Evolutionary conservation across 1,140 invertebrate genomes (phyloP), one percentile per base, ranked within the genome.

Genomic region (Nebria ingens): DNA sequence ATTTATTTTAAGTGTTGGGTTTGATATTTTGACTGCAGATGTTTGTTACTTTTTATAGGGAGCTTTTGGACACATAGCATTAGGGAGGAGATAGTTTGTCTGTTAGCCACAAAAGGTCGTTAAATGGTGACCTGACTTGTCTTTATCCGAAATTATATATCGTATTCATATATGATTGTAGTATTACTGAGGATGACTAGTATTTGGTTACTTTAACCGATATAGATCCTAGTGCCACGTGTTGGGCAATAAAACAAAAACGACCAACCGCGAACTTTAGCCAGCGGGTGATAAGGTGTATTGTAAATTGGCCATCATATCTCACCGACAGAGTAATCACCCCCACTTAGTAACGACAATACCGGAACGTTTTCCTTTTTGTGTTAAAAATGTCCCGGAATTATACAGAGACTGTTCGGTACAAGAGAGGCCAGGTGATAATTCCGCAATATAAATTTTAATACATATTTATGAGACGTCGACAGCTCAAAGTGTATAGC

Each of bases 401-500:
- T 45, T 45, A 45, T 45, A 45, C 40, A 3, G 6, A 45, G 9
- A 12, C 40, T n/a, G 15, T n/a, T n/a, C n/a, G n/a, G n/a, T n/a
- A n/a, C n/a, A 6, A 9, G 40, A 6, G 40, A 56, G 61, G 55
- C 54, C 57, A 61, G 58, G 60, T 61, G 56, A 62, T 63, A 61
- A 57, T 63, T 61, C 55, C 54, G 55, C 59, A 54, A 59, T 59
- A 59, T 63, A 63, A 51, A 63, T 61, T 59, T 63, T 63, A 63
- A 63, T 63, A 61, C 58, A 61, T 63, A 63, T 63, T 63, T 61
- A 63, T 63, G 61, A 63, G 61, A 53, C 56, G 42, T 20, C 50
- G 59, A 61, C 56, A 56, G 58, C 58, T 56, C 22, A 34, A 54
- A 59, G 56, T 38, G 22, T 38, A 57, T 53, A 59, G 53, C 55